Percentiles rank a stretch among this genome's conserved stretches.
phyloP scores from a whole-genome alignment of 2,888 invertebrate species.

The Eurytoma californica region DNA sequence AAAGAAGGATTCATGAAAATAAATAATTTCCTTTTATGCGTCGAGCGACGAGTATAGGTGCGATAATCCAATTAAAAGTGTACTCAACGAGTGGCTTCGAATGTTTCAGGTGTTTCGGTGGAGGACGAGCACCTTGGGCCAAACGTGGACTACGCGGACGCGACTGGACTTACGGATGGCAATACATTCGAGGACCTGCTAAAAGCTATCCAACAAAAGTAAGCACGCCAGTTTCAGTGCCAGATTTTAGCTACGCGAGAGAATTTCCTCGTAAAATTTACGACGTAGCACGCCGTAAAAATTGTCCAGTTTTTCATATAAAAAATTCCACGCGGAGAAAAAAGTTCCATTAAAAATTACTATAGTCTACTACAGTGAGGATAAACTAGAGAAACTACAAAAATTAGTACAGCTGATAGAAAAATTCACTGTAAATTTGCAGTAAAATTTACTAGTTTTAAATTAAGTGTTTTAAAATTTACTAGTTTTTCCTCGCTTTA shows the following conservation, averaged over 20 bases:
- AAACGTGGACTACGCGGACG: conserved; percentile 79
- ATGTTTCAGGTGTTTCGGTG: conserved; percentile 55
- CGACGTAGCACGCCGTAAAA: no score
- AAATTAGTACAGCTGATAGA: no score
- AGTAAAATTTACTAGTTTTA: no score
- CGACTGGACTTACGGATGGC: no score
- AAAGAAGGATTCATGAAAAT: no score
- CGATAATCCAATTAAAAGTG: no score
- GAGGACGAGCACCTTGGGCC: conserved; percentile 65
- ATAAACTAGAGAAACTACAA: not conserved
- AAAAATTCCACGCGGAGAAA: not conserved
- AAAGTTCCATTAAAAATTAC: not conserved
- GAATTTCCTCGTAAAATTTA: not conserved
- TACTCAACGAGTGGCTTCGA: not conserved
- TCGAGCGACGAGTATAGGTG: no score
- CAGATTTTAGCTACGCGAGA: not conserved
- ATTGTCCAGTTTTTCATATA: conserved; percentile 17
- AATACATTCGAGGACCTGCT: conserved; percentile 82
- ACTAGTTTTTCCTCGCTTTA: no score
- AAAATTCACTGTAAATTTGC: no score
- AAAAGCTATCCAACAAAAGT: conserved; percentile 83
- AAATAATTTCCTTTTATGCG: no score
- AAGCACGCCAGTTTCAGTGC: conserved; percentile 63
- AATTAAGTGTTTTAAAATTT: no score
- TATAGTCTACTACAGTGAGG: not conserved